A percentile compares a stretch with the other conserved stretches of the same genome.
Evolutionary conservation across 1,140 invertebrate genomes (phyloP).

Genomic region (Aphelinus certus): DNA sequence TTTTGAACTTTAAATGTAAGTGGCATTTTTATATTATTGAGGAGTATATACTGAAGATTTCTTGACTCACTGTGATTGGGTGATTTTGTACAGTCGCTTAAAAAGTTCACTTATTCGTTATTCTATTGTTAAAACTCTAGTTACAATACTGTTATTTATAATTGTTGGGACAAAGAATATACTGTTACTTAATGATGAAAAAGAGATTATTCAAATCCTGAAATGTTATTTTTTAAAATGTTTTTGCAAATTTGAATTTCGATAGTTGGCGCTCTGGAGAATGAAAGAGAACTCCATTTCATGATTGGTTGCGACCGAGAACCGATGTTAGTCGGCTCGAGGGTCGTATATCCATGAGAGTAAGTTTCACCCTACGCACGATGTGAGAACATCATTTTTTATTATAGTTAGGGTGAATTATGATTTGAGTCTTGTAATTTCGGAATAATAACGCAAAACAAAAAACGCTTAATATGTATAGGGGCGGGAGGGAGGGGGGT

Average conservation of each 20-base stretch:
- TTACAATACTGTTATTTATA: conserved; percentile 35
- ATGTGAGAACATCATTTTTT: too few relatives aligned
- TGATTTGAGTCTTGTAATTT: too few relatives aligned
- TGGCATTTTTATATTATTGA: conserved; percentile 14
- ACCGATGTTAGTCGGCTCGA: too few relatives aligned
- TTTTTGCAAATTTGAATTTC: conserved; percentile 28
- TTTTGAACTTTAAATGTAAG: conserved; percentile 28
- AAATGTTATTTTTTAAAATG: conserved; percentile 26
- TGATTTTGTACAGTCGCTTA: conserved; percentile 38
- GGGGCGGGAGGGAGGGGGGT: too few relatives aligned
- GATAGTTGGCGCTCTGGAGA: background rate
- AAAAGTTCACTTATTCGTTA: conserved; percentile 31
- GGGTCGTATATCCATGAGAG: too few relatives aligned
- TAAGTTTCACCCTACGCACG: too few relatives aligned
- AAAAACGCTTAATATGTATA: too few relatives aligned
- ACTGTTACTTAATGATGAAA: conserved; percentile 37
- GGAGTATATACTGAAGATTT: conserved; percentile 12
- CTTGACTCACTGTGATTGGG: conserved; percentile 31
- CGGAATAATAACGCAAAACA: too few relatives aligned
- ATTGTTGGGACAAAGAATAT: conserved; percentile 37
- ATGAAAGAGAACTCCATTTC: too few relatives aligned
- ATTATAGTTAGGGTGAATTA: too few relatives aligned
- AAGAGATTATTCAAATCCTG: conserved; percentile 24
- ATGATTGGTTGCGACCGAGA: too few relatives aligned
- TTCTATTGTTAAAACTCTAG: conserved; percentile 33